Evolutionary conservation across 2,113 vertebrate species (phyloP).

Genomic region (Setophaga coronata): DNA sequence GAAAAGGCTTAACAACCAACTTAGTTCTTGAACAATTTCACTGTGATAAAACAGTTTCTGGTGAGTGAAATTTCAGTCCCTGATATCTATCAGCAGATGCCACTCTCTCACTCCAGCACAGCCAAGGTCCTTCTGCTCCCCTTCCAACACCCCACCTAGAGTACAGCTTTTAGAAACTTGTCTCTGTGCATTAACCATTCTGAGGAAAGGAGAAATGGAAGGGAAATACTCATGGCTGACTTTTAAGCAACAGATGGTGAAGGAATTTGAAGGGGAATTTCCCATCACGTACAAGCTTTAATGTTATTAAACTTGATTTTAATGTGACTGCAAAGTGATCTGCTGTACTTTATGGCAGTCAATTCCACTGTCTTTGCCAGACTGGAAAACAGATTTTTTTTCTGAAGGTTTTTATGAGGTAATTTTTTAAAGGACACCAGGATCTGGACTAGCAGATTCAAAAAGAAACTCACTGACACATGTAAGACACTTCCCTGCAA

Average conservation of each 20-base stretch:
- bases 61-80: neutral
- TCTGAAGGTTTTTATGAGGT: neutral
- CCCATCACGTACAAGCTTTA: neutral
- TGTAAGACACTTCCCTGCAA: neutral
- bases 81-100: rapidly evolving
- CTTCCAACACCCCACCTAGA: neutral
- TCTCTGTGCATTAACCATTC: neutral
- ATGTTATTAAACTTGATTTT: slow-evolving; percentile 18
- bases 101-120: neutral
- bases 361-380: neutral
- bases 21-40: neutral
- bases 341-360: slow-evolving; percentile 6
- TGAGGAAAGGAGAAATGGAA: neutral
- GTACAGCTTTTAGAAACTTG: neutral
- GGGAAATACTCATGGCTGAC: neutral
- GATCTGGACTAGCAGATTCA: neutral
- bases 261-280: slow-evolving; percentile 35
- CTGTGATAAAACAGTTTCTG: neutral
- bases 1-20: neutral
- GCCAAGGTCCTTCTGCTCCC: neutral
- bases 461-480: neutral
- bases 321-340: neutral
- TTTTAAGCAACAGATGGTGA: slow-evolving; percentile 8
- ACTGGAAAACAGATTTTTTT: neutral
- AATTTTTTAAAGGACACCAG: neutral